Evolutionary conservation across 2,113 vertebrate species (phyloP).

Genomic region (Caracal caracal): DNA sequence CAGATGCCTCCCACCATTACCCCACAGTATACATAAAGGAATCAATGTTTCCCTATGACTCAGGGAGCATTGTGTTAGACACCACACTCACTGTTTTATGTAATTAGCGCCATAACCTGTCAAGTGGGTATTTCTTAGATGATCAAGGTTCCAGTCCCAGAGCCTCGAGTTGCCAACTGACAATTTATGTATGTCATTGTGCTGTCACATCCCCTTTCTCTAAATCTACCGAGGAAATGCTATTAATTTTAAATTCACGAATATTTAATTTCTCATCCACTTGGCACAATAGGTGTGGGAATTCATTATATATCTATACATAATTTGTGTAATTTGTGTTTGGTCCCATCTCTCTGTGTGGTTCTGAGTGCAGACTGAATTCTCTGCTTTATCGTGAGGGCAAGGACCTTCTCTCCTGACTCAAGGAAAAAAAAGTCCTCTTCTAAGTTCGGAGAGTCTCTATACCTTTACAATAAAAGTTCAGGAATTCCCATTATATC

Average conservation of each 20-base stretch:
- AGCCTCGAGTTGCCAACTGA: not conserved
- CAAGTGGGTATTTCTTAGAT: not conserved
- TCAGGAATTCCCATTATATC: not conserved
- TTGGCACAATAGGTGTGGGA: not conserved
- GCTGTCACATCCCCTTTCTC: not conserved
- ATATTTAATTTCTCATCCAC: not conserved
- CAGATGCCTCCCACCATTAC: not conserved
- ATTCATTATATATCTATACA: not conserved
- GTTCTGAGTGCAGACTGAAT: not conserved
- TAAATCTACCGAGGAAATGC: not conserved
- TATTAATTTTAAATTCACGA: not conserved
- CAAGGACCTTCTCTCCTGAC: not conserved
- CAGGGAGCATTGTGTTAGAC: not conserved
- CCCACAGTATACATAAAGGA: not conserved
- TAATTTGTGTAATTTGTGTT: not conserved
- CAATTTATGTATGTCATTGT: not conserved
- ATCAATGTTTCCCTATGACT: not conserved
- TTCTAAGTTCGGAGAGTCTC: not conserved
- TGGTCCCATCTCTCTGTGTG: not conserved
- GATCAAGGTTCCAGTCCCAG: not conserved
- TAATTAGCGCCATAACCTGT: not conserved
- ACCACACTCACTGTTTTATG: not conserved
- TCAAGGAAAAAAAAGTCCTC: not conserved
- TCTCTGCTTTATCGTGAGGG: not conserved
- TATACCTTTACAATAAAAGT: not conserved